Base-by-base conservation (phyloP, 1,140 invertebrate species). In the Macrotrachela quadricornifera region DNA sequence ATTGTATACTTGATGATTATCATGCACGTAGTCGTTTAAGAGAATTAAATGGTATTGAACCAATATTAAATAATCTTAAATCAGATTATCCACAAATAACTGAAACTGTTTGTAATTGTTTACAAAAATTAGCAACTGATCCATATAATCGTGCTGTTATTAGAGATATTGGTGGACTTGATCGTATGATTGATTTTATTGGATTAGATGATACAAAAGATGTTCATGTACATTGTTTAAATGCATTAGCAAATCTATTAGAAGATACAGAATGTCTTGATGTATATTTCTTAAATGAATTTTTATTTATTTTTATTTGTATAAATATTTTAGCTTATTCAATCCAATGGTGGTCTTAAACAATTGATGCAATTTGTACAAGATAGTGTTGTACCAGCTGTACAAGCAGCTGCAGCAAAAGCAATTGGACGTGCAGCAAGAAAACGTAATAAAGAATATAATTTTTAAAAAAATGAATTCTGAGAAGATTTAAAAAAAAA, bases 11-110 rank as follows among this genome's bases (percentile, higher is more conserved):
- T 41, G 49, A 67, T 64, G 68, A 71, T 56, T 69, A 65, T 55
- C 64, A 71, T 51, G 61, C 63, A 6, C 57, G 65, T 50, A 48
- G 57, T 21, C 59, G 58, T 10, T 61, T 71, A 0, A 60, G 59
- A 46, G 65, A 68, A 49, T 59, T 60, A 45, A 62, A 66, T 59
- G 66, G 66, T 21, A 56, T 71, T 16, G 57, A 55, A 39, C 61
- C 65, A 3, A 60, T 70, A 38, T 52, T 71, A 18, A 65, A 68
- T 21, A 57, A 68, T 10, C 55, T 68, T 9, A 66, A 64, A 57
- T 69, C 67, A 42, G 68, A 71, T 42, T 71, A 63, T 61, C 58
- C 66, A 14, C 61, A 67, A 15, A 63, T 71, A 42, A 68, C 70
- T 56, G 64, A 67, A 43, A 51, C 66, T 40, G 60, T 65, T 36